Conservation (phyloP, 2,888 invertebrate genomes). For the Brenthis hecate region DNA sequence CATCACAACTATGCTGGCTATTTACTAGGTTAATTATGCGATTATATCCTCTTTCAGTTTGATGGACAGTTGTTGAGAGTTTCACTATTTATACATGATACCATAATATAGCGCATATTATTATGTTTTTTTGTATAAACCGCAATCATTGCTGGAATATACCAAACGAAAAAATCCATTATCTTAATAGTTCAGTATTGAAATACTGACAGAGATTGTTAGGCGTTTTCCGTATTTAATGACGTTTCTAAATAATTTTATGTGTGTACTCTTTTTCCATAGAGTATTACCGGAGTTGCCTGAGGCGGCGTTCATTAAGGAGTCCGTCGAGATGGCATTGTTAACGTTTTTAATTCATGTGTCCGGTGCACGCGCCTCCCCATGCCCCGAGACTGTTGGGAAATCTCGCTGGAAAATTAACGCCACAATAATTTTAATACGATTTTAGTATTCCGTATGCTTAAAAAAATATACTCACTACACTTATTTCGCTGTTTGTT, state of each 20-base stretch:
- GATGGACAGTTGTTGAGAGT: not conserved
- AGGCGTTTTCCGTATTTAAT: constrained; percentile 17
- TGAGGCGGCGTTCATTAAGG: constrained; percentile 69
- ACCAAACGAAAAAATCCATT: too few species aligned
- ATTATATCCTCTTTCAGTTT: constrained; percentile 48
- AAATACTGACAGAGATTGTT: too few species aligned
- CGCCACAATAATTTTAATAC: constrained; percentile 74
- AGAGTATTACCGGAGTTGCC: constrained; percentile 27
- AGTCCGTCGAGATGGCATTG: constrained; percentile 71
- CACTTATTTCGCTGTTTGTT: not conserved
- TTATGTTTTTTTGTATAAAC: not conserved
- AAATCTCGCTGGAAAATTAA: constrained; percentile 81
- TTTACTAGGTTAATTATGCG: constrained; percentile 75
- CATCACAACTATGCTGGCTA: constrained; percentile 55
- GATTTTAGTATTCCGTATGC: constrained; percentile 14
- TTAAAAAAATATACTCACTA: not conserved
- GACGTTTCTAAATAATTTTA: constrained; percentile 31
- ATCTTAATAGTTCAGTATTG: too few species aligned
- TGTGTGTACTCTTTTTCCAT: constrained; percentile 29
- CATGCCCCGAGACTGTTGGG: constrained; percentile 68
- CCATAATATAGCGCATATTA: constrained; percentile 2
- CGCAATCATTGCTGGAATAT: not conserved
- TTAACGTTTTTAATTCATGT: constrained; percentile 81
- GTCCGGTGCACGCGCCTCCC: constrained; percentile 73
- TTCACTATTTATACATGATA: not conserved